These are phyloP conservation scores for Drosophila aldrichi DNA, from an alignment of 2,888 invertebrate species.

Conservation along the genomic window DNA sequence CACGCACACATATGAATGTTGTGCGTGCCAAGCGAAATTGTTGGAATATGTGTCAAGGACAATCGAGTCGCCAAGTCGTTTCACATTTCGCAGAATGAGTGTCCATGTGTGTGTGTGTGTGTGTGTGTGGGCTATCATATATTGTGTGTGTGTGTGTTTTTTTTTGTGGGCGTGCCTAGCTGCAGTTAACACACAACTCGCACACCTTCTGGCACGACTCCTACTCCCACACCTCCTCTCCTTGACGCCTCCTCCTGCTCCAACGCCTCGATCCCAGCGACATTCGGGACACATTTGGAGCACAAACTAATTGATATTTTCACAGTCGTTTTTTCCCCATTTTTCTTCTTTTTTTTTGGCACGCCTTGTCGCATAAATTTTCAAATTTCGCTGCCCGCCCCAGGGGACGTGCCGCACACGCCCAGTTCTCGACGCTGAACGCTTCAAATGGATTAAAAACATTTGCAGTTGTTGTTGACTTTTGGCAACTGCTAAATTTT, in stretches of 20 bases:
- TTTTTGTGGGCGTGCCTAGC: conserved; percentile 54
- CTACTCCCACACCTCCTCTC: not conserved
- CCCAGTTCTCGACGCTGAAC: conserved; percentile 30
- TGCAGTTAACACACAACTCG: conserved; percentile 62
- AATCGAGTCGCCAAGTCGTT: conserved; percentile 37
- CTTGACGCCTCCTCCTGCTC: not conserved
- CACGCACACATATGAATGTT: conserved; percentile 27
- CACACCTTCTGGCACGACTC: conserved; percentile 21
- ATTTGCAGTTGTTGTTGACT: conserved; percentile 12
- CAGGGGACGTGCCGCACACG: conserved; percentile 31
- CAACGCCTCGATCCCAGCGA: conserved; percentile 19
- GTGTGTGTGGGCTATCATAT: conserved; percentile 17
- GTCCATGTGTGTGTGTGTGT: conserved; percentile 9
- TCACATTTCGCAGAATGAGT: conserved; percentile 25
- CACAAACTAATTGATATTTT: conserved; percentile 73
- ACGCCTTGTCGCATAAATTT: conserved; percentile 59
- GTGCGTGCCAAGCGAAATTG: conserved; percentile 70
- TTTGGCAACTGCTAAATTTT: conserved; percentile 3
- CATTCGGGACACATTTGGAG: conserved; percentile 74
- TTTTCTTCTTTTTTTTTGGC: conserved; percentile 34
- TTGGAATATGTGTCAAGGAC: conserved; percentile 76
- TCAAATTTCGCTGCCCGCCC: conserved; percentile 32
- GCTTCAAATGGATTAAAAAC: conserved; percentile 43
- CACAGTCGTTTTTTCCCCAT: conserved; percentile 37
- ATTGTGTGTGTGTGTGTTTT: conserved; percentile 3